These are phyloP conservation scores for Luscinia megarhynchos DNA, from an alignment of 2,797 vertebrate genomes.

Conservation along the genomic window DNA sequence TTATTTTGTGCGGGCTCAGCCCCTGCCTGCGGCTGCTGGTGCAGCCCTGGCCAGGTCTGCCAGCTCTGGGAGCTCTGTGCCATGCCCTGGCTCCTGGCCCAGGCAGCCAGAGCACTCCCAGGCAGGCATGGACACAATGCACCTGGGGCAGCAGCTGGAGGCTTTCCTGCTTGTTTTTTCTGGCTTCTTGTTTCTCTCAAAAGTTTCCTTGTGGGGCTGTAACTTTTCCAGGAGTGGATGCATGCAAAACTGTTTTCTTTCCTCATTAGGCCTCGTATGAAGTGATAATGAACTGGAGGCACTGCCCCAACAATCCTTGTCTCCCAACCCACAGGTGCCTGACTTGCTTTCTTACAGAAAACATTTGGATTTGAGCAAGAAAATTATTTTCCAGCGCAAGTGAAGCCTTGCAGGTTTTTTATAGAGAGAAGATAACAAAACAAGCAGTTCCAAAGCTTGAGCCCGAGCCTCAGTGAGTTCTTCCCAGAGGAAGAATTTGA, in stretches of 20 bases:
- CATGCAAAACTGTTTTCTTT: neutral
- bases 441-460: neutral
- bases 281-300: neutral
- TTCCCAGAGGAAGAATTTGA: neutral
- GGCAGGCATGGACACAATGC: neutral
- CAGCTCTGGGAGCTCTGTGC: neutral
- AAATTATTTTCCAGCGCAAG: neutral
- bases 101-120: accelerated
- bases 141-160: neutral
- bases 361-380: neutral
- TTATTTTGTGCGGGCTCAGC: accelerated
- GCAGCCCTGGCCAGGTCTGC: neutral
- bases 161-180: neutral
- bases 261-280: neutral
- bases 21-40: accelerated
- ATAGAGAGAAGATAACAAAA: neutral
- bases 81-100: neutral
- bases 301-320: neutral
- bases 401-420: neutral
- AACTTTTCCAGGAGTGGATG: neutral
- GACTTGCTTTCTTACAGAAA: neutral
- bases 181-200: neutral
- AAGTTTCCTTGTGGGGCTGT: neutral
- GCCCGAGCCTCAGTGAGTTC: neutral
- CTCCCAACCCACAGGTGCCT: neutral